These are phyloP conservation scores for Mallotus villosus DNA, from an alignment of 2,797 vertebrate genomes.

Conservation along the genomic window DNA sequence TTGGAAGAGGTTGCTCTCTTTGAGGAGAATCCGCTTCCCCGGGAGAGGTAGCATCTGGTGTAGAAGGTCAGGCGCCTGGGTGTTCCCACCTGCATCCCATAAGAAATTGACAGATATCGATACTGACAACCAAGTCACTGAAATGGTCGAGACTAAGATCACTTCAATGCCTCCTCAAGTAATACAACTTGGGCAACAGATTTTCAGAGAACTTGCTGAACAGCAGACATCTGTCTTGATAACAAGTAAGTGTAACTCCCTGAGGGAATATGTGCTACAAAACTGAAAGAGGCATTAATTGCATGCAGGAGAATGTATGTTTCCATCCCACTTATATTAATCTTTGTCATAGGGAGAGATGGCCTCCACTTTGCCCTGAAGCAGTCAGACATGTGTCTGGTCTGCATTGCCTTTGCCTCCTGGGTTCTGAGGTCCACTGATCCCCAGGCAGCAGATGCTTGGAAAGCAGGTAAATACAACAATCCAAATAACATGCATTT, in stretches of 20 bases:
- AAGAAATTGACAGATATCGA: constrained; percentile 11
- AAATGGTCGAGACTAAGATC: constrained; percentile 13
- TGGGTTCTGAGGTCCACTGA: constrained; percentile 92
- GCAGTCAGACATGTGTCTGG: constrained; percentile 91
- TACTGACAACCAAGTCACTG: constrained; percentile 5
- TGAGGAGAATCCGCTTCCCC: constrained; percentile 56
- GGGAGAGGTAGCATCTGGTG: constrained; percentile 62
- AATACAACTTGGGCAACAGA: constrained; percentile 22
- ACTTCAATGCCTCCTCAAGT: constrained; percentile 15
- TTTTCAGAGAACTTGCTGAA: constrained; percentile 41
- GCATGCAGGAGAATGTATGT: constrained; percentile 2
- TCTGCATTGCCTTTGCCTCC: constrained; percentile 92
- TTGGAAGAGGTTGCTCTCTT: constrained; percentile 58
- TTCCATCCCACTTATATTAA: background rate
- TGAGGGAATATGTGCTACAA: background rate
- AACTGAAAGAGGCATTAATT: background rate
- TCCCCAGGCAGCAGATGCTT: constrained; percentile 84
- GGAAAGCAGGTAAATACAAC: constrained; percentile 87
- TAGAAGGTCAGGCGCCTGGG: constrained; percentile 51
- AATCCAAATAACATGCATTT: background rate
- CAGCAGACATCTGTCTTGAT: constrained; percentile 31
- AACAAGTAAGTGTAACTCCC: constrained; percentile 52
- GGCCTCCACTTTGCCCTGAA: constrained; percentile 65
- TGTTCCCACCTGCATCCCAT: constrained; percentile 40
- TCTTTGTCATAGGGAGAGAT: constrained; percentile 60